Base-by-base conservation (phyloP, 1,140 invertebrate species). In the Musca domestica region DNA sequence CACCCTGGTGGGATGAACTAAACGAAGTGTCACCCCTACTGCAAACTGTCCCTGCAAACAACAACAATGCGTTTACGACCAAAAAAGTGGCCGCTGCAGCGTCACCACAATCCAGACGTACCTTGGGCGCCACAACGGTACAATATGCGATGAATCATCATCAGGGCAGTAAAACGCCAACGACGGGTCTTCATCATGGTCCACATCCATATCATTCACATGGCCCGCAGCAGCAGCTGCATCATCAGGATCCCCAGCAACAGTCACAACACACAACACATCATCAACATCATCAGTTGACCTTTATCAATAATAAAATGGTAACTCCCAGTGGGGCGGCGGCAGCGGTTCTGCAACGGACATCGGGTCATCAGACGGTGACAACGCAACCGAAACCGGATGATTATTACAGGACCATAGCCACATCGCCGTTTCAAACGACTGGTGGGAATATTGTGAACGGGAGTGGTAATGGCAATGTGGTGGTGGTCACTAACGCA, bases 1-100 rank as follows among this genome's bases (percentile, higher is more conserved):
- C 95, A 14, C 96, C 96, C 0, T 98, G 96, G 96, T 93, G 89
- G 83, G 95, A 98, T 75, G 96, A 98, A 82, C 83, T 98, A 51
- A 93, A 94, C 75, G 91, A 92, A 80, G 82, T 86, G 52, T 70
- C 77, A 19, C 74, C 76, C 19, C 14, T 73, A 17, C 34, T 66
- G 48, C 23, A 49, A 68, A n/a, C 19, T 48, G 46, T 58, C 64
- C 30, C 69, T 51, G n/a, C 68, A 69, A 12, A 9, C 65, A 67
- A 34, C 61, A 67, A 41, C 52, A 15, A 63, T n/a, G n/a, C n/a
- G n/a, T n/a, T 22, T 52, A 3, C 47, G 7, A 20, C 46, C 25
- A 61, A 71, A 56, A 69, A 54, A 30, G 61, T 48, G 5, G 49
- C 23, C 15, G 22, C 48, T 6, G 49, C 41, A 15, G 34, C 48